Percentiles rank a stretch among this genome's conserved stretches.
Conservation (phyloP, 2,113 vertebrate genomes). For the Bufo bufo region DNA sequence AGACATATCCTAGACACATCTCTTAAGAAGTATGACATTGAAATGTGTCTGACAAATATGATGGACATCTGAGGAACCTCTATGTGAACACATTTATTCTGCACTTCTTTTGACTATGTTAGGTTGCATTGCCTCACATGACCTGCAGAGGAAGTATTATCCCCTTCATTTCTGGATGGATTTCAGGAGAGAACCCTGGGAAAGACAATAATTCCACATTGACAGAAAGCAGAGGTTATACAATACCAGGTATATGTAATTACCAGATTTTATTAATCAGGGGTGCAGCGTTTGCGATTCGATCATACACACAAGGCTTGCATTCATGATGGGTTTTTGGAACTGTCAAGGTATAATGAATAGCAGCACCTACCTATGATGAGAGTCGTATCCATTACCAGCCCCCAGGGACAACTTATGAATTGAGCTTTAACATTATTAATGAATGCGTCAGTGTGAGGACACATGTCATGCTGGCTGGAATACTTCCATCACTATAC, state of each 20-base stretch:
- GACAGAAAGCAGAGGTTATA: constrained; percentile 5
- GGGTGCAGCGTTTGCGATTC: not conserved
- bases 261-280: constrained; percentile 38
- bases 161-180: not conserved
- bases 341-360: constrained; percentile 29
- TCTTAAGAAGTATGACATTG: too few relatives aligned
- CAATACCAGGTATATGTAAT: constrained; percentile 8
- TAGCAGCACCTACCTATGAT: constrained; percentile 8
- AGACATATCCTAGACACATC: too few relatives aligned
- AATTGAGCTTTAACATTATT: not conserved
- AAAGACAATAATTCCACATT: not conserved
- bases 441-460: not conserved
- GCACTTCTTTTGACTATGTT: not conserved
- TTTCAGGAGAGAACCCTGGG: not conserved
- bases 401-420: not conserved
- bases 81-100: not conserved
- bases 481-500: not conserved
- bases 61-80: not conserved
- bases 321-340: constrained; percentile 19
- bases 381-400: constrained; percentile 11
- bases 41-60: too few relatives aligned
- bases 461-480: not conserved
- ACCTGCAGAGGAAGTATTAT: not conserved
- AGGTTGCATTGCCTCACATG: not conserved
- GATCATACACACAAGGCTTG: not conserved